phyloP scores from a whole-genome alignment of 2,113 vertebrate genomes.

The Labeo rohita region DNA sequence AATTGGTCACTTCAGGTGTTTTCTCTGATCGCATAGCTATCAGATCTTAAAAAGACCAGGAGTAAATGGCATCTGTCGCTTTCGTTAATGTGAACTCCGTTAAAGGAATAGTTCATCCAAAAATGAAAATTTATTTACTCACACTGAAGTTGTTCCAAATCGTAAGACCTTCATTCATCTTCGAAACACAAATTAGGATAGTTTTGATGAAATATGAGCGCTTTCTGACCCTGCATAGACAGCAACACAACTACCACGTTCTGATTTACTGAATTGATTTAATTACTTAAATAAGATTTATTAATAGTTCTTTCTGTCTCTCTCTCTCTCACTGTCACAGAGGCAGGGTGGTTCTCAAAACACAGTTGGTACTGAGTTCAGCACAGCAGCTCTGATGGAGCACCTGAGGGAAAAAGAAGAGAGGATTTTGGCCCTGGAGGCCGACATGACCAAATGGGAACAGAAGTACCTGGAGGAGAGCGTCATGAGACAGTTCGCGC shows the following conservation, averaged over 20 bases:
- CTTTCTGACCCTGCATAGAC: too few species aligned
- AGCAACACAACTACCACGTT: too few species aligned
- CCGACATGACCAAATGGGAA: conserved; percentile 99
- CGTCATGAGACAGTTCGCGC: conserved; percentile 97
- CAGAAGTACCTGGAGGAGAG: conserved; percentile 99
- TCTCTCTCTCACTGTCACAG: conserved; percentile 64
- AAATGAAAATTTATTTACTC: too few species aligned
- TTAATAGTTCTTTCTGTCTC: not conserved
- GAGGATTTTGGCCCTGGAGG: conserved; percentile 93
- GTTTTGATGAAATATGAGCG: too few species aligned
- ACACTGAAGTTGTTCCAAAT: too few species aligned
- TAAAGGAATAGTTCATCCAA: too few species aligned
- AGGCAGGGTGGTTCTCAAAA: conserved; percentile 87
- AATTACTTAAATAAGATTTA: not conserved
- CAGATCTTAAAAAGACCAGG: not conserved
- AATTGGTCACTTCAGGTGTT: not conserved
- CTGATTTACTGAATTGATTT: not conserved
- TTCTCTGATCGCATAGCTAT: not conserved
- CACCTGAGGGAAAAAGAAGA: conserved; percentile 97
- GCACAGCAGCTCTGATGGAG: conserved; percentile 88
- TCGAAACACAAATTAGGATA: too few species aligned
- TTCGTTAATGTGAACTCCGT: not conserved
- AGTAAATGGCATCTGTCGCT: not conserved
- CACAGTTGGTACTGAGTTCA: conserved; percentile 81
- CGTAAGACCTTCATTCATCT: too few species aligned